Evolutionary conservation across 2,797 vertebrate genomes (phyloP).

Genomic region (Acanthornis magna): DNA sequence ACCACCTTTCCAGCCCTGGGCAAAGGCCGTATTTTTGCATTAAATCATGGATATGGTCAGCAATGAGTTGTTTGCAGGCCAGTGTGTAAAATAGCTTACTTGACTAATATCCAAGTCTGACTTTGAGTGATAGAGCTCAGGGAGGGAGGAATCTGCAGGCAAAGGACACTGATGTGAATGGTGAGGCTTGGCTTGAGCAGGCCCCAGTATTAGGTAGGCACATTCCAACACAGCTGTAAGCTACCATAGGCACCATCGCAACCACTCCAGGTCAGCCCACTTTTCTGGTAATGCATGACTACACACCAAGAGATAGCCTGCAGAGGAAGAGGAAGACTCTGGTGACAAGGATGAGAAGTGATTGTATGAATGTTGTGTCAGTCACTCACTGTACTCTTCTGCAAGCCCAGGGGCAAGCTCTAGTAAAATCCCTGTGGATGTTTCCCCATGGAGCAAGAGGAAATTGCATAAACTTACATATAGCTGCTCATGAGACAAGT

Average conservation of each 20-base stretch:
- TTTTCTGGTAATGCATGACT: neutral
- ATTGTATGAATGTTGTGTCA: neutral
- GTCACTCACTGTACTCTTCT: neutral
- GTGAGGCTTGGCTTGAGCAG: neutral
- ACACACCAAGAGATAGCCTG: neutral
- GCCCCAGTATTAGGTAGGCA: neutral
- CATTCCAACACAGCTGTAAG: neutral
- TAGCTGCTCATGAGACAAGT: neutral
- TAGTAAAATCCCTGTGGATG: neutral
- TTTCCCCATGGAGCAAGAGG: constrained; percentile 1
- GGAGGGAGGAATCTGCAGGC: neutral
- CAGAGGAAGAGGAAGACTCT: neutral
- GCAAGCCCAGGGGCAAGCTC: neutral
- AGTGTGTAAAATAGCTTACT: neutral
- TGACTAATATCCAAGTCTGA: neutral
- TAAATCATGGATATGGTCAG: neutral
- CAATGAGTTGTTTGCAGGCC: neutral
- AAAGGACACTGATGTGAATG: neutral
- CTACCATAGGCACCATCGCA: rapidly evolving
- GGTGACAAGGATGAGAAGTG: neutral
- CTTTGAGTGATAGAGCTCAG: neutral
- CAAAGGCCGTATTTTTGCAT: neutral
- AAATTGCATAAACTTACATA: neutral
- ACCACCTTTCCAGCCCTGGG: neutral
- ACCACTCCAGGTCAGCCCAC: neutral